Evolutionary conservation across 2,888 invertebrate species (phyloP).

Genomic region (Euzetes globulus): DNA sequence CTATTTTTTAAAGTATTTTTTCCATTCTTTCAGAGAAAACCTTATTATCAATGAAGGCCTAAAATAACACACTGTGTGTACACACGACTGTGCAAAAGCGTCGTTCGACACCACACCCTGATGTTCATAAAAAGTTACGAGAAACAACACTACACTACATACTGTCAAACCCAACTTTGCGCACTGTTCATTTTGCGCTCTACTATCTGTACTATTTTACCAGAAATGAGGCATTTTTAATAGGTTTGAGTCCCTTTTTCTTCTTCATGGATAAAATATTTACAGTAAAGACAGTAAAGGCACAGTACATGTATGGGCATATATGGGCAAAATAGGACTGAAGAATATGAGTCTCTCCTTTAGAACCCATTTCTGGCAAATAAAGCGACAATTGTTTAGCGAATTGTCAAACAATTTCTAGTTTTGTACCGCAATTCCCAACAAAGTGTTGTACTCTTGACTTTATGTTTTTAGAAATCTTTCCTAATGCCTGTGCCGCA

Average conservation of each 20-base stretch:
- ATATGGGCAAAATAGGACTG: slow-evolving; percentile 14
- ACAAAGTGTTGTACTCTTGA: background rate
- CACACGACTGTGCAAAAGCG: background rate
- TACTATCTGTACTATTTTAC: background rate
- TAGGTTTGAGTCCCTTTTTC: background rate
- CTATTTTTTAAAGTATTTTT: background rate
- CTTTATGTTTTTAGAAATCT: background rate
- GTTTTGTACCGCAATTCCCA: background rate
- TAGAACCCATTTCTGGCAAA: slow-evolving; percentile 16
- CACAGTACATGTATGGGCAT: background rate
- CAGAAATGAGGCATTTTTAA: background rate
- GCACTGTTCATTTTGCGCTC: background rate
- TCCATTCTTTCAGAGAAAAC: background rate
- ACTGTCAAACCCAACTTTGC: slow-evolving; percentile 16
- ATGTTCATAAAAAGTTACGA: slow-evolving; percentile 22
- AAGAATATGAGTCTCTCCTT: slow-evolving; percentile 5
- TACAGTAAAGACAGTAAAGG: background rate
- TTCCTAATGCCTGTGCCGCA: background rate
- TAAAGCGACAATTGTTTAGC: slow-evolving; percentile 5
- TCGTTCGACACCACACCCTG: slow-evolving; percentile 22
- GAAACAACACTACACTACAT: background rate
- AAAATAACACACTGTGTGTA: background rate
- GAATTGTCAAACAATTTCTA: slow-evolving; percentile 7
- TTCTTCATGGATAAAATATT: background rate
- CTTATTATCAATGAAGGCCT: slow-evolving; percentile 26